Percentiles rank a stretch among this genome's conserved stretches.
phyloP scores from a whole-genome alignment of 1,140 invertebrate species.

The Cydia splendana region DNA sequence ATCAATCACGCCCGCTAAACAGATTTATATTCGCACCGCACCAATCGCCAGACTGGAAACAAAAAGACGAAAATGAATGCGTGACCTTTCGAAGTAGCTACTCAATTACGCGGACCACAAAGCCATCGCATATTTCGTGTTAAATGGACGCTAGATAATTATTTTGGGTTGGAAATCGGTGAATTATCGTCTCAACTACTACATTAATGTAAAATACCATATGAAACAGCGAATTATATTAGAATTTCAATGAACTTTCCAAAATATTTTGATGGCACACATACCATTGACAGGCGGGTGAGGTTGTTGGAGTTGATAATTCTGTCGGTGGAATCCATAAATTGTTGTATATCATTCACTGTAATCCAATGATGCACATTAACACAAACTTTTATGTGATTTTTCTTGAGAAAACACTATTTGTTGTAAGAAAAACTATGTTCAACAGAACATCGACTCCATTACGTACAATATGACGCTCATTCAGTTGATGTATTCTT shows the following conservation, averaged over 20 bases:
- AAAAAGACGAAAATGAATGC: slow-evolving; percentile 69
- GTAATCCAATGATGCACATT: slow-evolving; percentile 55
- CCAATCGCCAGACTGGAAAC: slow-evolving; percentile 61
- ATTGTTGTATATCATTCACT: slow-evolving; percentile 54
- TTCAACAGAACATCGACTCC: slow-evolving; percentile 74
- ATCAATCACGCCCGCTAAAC: slow-evolving; percentile 36
- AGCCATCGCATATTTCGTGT: slow-evolving; percentile 52
- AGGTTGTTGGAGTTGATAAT: slow-evolving; percentile 66
- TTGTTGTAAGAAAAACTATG: slow-evolving; percentile 56
- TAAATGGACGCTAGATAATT: slow-evolving; percentile 27
- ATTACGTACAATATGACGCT: slow-evolving; percentile 80
- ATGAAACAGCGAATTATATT: slow-evolving; percentile 39
- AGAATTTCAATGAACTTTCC: slow-evolving; percentile 72
- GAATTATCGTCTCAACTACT: not conserved
- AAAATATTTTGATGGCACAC: slow-evolving; percentile 80
- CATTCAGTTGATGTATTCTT: slow-evolving; percentile 67
- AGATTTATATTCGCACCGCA: slow-evolving; percentile 39
- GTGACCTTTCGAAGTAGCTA: slow-evolving; percentile 78
- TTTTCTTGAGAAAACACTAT: slow-evolving; percentile 54
- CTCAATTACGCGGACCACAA: slow-evolving; percentile 79
- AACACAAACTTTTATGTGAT: slow-evolving; percentile 61
- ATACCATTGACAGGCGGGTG: slow-evolving; percentile 69
- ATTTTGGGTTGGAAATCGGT: not conserved
- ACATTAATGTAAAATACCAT: slow-evolving; percentile 37
- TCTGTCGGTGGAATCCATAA: slow-evolving; percentile 60